Base-by-base conservation (phyloP, 1,140 invertebrate species). In the Fopius arisanus region DNA sequence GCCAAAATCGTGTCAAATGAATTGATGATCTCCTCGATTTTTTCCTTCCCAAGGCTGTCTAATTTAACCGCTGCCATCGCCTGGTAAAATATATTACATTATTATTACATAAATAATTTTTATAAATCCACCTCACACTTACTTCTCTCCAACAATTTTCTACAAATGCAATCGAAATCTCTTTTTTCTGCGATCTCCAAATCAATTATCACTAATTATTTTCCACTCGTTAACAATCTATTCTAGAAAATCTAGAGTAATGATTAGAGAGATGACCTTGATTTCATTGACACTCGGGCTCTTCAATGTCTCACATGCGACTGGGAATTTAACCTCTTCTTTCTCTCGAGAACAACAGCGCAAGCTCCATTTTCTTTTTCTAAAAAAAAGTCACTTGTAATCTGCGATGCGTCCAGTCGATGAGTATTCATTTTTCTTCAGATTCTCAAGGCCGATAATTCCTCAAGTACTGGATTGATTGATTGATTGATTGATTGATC, bases 1-100 rank as follows among this genome's bases (percentile, higher is more conserved):
- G 92, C 92, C 69, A 96, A 84, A 69, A 96, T 91, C 23, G 92
- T 92, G 82, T 96, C 94, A 79, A 96, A 93, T 4, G 92, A 92
- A 79, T 92, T 86, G 0, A 96, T 79, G 87, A 95, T 94, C 48
- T 90, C 84, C 48, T 87, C 84, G 23, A 93, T 80, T 78, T 92
- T 89, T 23, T 90, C 85, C 70, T 88, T 74, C 16, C 62, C 66
- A 0, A 89, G 71, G 5, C 77, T 69, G 62, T 83, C 83, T n/a
- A 89, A 51, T 68, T 86, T 78, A 14, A 80, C 77, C n/a, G 82
- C 80, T 28, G 80, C 74, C 86, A 87, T 88, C 43, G 28, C 73
- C 66, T 78, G 6, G 4, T 0, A 51, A 26, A 59, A 28, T 19
- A 19, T 48, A n/a, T n/a, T n/a, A n/a, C 43, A 59, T 10, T 26